phyloP scores from a whole-genome alignment of 1,140 invertebrate genomes.

The Aphaenogaster rudis region DNA sequence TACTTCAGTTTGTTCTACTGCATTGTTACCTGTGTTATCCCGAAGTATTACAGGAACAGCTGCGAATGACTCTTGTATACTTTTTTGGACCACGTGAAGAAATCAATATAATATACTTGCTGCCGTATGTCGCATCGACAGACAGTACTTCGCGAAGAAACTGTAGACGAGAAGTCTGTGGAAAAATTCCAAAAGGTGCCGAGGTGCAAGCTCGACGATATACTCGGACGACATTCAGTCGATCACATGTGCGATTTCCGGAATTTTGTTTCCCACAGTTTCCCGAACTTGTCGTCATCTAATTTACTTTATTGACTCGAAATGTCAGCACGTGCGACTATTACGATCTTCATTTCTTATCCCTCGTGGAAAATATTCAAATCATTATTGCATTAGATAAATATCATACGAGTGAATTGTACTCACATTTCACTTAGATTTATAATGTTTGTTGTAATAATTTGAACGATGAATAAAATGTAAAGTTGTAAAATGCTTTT shows the following conservation, averaged over 20 bases:
- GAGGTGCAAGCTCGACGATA: conserved; percentile 31
- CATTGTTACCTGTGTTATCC: conserved; percentile 25
- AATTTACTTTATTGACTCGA: conserved; percentile 4
- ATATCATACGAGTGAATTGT: neutral
- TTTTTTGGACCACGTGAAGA: conserved; percentile 16
- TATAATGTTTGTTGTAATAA: neutral
- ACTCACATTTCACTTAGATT: neutral
- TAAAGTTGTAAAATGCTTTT: neutral
- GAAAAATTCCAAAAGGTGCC: conserved; percentile 22
- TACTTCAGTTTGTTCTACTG: conserved; percentile 29
- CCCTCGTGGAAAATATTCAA: neutral
- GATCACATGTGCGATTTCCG: neutral
- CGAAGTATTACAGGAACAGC: conserved; percentile 22
- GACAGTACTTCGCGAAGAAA: conserved; percentile 35
- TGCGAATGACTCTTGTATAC: conserved; percentile 42
- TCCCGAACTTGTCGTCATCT: neutral
- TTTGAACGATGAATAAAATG: neutral
- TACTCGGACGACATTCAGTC: neutral
- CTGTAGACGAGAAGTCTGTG: conserved; percentile 1
- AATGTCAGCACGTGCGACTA: neutral
- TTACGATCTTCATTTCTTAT: neutral
- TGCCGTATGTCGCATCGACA: conserved; percentile 6
- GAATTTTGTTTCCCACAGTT: conserved; percentile 33
- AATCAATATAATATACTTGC: conserved; percentile 34
- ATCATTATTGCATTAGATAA: neutral